Evolutionary conservation across 2,113 vertebrate genomes (phyloP).

Genomic region (Chaetorhynchus papuensis): DNA sequence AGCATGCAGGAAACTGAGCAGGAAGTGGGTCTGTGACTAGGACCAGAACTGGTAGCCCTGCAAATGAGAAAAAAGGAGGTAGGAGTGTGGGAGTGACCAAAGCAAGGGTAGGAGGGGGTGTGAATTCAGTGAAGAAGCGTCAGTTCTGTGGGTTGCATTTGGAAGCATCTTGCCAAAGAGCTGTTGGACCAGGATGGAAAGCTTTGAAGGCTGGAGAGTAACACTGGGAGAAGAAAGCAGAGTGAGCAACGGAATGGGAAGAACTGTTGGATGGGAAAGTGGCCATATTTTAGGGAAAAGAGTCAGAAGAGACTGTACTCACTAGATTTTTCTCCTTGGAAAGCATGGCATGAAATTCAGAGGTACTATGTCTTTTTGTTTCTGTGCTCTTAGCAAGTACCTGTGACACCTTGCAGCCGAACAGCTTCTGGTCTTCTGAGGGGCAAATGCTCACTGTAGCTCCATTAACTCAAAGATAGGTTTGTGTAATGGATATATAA

Average conservation of each 20-base stretch:
- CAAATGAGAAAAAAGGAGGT: background rate
- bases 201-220: background rate
- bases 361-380: background rate
- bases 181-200: background rate
- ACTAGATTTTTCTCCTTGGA: background rate
- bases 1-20: background rate
- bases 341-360: background rate
- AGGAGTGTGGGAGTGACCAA: background rate
- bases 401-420: background rate
- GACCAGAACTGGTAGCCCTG: background rate
- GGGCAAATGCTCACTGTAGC: background rate
- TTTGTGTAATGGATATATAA: background rate
- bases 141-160: background rate
- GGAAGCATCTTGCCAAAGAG: background rate
- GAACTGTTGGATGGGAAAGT: background rate
- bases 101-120: background rate
- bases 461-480: background rate
- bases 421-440: background rate
- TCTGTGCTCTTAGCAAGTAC: background rate
- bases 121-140: background rate
- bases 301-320: background rate
- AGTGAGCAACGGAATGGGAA: background rate
- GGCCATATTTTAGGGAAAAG: background rate
- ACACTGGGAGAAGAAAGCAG: background rate
- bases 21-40: background rate